phyloP scores from a whole-genome alignment of 2,888 invertebrate genomes.

The Andrena praecox region DNA sequence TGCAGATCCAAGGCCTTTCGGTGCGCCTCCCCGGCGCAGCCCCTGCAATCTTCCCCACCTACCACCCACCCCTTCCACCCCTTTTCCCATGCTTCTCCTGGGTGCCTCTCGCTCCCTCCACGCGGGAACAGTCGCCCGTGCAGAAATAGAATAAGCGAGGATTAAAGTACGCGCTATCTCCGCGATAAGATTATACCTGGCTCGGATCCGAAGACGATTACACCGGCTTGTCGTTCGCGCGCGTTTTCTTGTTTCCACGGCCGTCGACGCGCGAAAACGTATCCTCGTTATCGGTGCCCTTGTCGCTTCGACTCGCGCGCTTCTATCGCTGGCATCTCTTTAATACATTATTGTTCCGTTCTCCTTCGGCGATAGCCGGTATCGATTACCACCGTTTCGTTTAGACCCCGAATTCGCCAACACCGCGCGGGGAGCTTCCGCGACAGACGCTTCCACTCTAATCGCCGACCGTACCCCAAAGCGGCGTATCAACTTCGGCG shows the following conservation, averaged over 20 bases:
- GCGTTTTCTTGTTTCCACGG: slow-evolving; percentile 23
- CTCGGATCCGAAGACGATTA: slow-evolving; percentile 51
- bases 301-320: not conserved
- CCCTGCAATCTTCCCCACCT: slow-evolving; percentile 69
- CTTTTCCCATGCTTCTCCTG: slow-evolving; percentile 3
- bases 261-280: not conserved
- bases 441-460: too few species aligned
- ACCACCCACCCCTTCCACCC: not conserved
- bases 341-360: too few species aligned
- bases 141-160: slow-evolving; percentile 70
- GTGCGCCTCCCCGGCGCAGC: slow-evolving; percentile 64
- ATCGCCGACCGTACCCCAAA: not conserved
- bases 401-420: not conserved
- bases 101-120: slow-evolving; percentile 1
- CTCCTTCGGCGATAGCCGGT: not conserved
- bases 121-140: slow-evolving; percentile 45
- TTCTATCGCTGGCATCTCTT: not conserved
- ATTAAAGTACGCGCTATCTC: slow-evolving; percentile 70
- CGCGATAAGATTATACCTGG: slow-evolving; percentile 70
- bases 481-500: not conserved
- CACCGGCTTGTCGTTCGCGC: slow-evolving; percentile 17
- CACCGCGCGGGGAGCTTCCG: not conserved
- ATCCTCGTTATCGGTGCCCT: not conserved
- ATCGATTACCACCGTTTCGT: not conserved
- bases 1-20: slow-evolving; percentile 74